These are phyloP conservation scores for Athalia rosae DNA, from an alignment of 2,888 invertebrate genomes.

Conservation along the genomic window DNA sequence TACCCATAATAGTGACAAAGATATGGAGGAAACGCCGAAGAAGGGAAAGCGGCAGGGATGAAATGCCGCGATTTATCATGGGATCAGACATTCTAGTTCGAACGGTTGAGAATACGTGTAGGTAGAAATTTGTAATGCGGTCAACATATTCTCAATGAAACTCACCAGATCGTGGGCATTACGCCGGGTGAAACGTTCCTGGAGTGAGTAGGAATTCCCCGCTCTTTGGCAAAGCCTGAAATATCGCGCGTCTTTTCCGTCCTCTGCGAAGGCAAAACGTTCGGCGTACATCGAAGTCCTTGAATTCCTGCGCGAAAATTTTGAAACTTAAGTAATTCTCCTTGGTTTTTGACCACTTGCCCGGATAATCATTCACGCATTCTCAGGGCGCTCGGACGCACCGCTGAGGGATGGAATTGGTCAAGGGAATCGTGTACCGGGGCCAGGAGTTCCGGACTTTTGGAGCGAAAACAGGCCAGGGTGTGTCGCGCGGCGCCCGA, in stretches of 20 bases:
- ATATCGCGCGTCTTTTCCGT: background rate
- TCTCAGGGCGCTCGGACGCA: constrained; percentile 66
- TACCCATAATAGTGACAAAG: no score
- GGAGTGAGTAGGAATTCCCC: background rate
- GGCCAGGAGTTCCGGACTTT: constrained; percentile 74
- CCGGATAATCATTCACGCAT: background rate
- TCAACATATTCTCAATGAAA: no score
- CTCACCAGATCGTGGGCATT: background rate
- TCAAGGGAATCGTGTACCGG: constrained; percentile 68
- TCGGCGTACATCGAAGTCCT: background rate
- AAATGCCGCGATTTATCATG: no score
- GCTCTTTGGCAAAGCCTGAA: constrained; percentile 9
- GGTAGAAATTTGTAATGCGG: no score
- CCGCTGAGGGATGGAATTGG: constrained; percentile 65
- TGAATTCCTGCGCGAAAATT: background rate
- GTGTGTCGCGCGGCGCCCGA: constrained; percentile 81
- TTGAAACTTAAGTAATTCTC: background rate
- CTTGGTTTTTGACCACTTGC: background rate
- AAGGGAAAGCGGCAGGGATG: no score
- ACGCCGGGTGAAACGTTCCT: background rate
- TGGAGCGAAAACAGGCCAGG: constrained; percentile 80
- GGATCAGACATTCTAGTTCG: no score
- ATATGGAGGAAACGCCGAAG: no score
- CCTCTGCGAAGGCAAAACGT: background rate
- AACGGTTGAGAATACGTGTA: no score